A percentile compares a stretch with the other conserved stretches of the same genome.
Conservation (phyloP, 2,888 invertebrate genomes). For the Hydrotaea cyrtoneurina region DNA sequence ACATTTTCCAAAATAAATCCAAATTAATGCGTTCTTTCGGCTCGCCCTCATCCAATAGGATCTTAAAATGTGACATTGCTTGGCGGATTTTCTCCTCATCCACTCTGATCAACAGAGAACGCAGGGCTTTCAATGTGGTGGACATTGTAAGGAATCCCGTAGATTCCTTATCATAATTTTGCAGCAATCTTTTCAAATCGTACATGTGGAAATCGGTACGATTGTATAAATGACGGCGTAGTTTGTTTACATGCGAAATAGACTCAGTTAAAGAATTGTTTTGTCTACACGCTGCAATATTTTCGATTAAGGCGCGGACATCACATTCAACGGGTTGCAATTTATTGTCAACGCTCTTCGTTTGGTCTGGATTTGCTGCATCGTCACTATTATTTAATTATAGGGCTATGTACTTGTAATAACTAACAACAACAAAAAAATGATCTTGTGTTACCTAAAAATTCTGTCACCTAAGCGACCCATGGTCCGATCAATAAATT, state of each 20-base stretch:
- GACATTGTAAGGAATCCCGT: constrained; percentile 68
- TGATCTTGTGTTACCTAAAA: constrained; percentile 68
- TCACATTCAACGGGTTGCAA: constrained; percentile 63
- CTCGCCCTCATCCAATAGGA: constrained; percentile 69
- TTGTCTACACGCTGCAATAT: constrained; percentile 68
- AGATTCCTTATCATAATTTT: constrained; percentile 69
- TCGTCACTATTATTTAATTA: too few relatives aligned
- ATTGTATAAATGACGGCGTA: constrained; percentile 71
- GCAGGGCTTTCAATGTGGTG: constrained; percentile 69
- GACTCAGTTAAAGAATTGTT: constrained; percentile 67
- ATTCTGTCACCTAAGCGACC: constrained; percentile 71
- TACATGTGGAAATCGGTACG: constrained; percentile 71
- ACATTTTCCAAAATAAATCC: constrained; percentile 70
- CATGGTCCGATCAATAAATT: constrained; percentile 71
- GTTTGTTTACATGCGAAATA: constrained; percentile 71
- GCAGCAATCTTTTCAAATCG: constrained; percentile 70
- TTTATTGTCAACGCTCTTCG: constrained; percentile 69
- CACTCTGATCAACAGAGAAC: constrained; percentile 67
- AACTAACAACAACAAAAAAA: background rate
- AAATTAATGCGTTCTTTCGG: constrained; percentile 70
- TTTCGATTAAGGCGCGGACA: constrained; percentile 71
- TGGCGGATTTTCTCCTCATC: constrained; percentile 70
- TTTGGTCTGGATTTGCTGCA: constrained; percentile 43
- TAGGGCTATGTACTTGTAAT: too few relatives aligned
- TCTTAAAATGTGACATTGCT: constrained; percentile 69